These are phyloP conservation scores for Eupristina koningsbergeri DNA, from an alignment of 1,140 invertebrate genomes.

Conservation along the genomic window DNA sequence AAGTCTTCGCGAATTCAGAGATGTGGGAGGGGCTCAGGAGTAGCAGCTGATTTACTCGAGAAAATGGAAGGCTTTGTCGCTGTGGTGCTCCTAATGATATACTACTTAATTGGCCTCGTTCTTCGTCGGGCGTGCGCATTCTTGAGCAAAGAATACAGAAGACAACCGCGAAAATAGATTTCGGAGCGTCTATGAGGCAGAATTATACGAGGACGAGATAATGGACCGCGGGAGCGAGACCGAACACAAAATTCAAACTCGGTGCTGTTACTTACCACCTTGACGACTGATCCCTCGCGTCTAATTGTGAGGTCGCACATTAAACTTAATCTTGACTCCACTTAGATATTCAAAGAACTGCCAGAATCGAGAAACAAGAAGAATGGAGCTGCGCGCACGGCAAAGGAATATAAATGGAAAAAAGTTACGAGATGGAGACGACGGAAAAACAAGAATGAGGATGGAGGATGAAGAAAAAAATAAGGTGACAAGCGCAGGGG, in stretches of 20 bases:
- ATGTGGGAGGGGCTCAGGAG: constrained; percentile 54
- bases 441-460: no score
- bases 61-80: constrained; percentile 65
- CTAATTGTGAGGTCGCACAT: not conserved
- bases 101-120: constrained; percentile 71
- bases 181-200: constrained; percentile 4
- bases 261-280: not conserved
- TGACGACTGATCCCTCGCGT: not conserved
- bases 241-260: not conserved
- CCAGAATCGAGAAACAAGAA: not conserved
- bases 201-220: constrained; percentile 10
- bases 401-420: no score
- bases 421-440: no score
- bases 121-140: constrained; percentile 59
- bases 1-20: no score
- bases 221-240: not conserved
- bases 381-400: not conserved
- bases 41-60: constrained; percentile 63
- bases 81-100: constrained; percentile 67
- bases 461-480: no score
- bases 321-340: not conserved
- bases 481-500: no score
- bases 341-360: not conserved
- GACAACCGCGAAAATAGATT: constrained; percentile 63
- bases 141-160: constrained; percentile 21